Percentiles rank a stretch among this genome's conserved stretches.
Conservation (phyloP, 2,888 invertebrate species). For the Xestia xanthographa region DNA sequence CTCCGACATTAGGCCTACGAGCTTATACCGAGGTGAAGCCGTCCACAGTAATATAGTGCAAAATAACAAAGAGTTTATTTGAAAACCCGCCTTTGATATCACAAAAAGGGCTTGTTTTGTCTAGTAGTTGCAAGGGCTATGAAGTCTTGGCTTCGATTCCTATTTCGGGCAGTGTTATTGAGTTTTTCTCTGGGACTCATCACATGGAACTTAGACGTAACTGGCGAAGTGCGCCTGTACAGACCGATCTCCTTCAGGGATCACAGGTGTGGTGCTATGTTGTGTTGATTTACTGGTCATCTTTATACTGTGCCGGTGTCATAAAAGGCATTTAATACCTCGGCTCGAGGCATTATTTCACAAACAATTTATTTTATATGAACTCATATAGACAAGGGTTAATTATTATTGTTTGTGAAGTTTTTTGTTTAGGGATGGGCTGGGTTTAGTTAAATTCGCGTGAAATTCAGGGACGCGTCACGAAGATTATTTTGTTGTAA, state of each 20-base stretch:
- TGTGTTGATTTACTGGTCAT: neutral
- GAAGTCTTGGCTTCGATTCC: neutral
- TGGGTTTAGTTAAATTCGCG: constrained; percentile 1
- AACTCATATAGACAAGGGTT: constrained; percentile 30
- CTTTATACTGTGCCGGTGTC: neutral
- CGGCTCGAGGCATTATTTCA: constrained; percentile 46
- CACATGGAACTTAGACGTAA: neutral
- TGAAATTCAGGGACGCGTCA: neutral
- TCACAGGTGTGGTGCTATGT: neutral
- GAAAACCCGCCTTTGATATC: neutral
- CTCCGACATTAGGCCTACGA: too few species aligned
- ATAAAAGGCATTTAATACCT: constrained; percentile 39
- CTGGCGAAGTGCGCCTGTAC: neutral
- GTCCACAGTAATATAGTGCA: too few species aligned
- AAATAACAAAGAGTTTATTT: neutral
- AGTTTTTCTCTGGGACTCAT: neutral
- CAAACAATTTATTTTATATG: constrained; percentile 53
- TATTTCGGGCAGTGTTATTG: neutral
- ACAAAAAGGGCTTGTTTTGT: neutral
- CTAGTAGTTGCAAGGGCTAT: neutral
- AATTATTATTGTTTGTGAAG: constrained; percentile 33
- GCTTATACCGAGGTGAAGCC: too few species aligned
- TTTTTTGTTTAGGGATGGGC: constrained; percentile 8
- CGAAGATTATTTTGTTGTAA: neutral
- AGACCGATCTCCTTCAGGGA: neutral